A percentile compares a stretch with the other conserved stretches of the same genome.
These are phyloP conservation scores for Cryptus armator DNA, from an alignment of 2,888 invertebrate species.

Conservation along the genomic window DNA sequence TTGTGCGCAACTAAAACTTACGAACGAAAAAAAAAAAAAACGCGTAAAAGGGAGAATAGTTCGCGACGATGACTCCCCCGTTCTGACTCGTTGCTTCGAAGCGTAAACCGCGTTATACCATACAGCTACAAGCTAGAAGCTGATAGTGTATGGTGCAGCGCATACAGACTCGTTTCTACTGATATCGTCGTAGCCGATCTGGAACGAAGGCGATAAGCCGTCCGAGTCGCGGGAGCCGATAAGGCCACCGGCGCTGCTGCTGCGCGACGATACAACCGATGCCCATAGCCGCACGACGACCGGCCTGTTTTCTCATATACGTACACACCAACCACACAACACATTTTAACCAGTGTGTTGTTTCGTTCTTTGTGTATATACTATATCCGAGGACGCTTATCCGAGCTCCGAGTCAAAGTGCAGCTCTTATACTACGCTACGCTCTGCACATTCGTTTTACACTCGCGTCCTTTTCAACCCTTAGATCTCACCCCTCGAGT, in stretches of 20 bases:
- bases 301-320: slow-evolving; percentile 43
- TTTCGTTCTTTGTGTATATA: slow-evolving; percentile 37
- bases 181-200: slow-evolving; percentile 76
- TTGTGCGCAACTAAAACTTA: no score
- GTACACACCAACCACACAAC: slow-evolving; percentile 27
- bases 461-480: slow-evolving; percentile 16
- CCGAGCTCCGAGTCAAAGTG: slow-evolving; percentile 58
- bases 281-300: slow-evolving; percentile 52
- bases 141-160: slow-evolving; percentile 58
- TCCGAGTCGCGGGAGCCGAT: slow-evolving; percentile 76
- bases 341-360: slow-evolving; percentile 17
- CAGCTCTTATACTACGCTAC: slow-evolving; percentile 43
- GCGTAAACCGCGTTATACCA: slow-evolving; percentile 41
- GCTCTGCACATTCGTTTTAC: slow-evolving; percentile 26
- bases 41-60: slow-evolving; percentile 19
- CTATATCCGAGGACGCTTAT: slow-evolving; percentile 59
- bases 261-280: slow-evolving; percentile 74
- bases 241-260: slow-evolving; percentile 72
- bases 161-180: slow-evolving; percentile 60
- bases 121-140: slow-evolving; percentile 19
- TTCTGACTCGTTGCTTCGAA: slow-evolving; percentile 24
- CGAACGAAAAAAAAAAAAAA: not conserved
- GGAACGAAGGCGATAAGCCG: slow-evolving; percentile 77
- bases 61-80: slow-evolving; percentile 5
- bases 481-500: not conserved